Evolutionary conservation across 2,797 vertebrate species (phyloP), one percentile per base, ranked within the genome.

Genomic region (Mus spretus): DNA sequence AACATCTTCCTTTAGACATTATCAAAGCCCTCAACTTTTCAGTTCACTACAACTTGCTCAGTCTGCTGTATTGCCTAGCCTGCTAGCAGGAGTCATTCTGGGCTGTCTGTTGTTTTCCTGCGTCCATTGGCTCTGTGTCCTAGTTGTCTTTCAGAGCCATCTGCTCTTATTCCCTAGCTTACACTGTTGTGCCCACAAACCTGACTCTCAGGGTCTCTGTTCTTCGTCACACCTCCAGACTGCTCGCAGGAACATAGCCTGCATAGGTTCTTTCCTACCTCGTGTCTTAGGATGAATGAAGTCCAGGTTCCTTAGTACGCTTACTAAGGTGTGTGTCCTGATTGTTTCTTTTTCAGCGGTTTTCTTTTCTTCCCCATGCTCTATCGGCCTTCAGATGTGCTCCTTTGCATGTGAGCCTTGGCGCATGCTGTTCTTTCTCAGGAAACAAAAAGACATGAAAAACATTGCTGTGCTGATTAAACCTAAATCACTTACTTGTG

Each of bases 391-490:
- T 94, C 5, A 53, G 6, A 20, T 57, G 3, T 88, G 47, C 10
- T 80, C 17, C 91, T 63, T 83, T 94, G 85, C 59, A 6, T 72
- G 28, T 82, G 78, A 93, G 44, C 28, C 61, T 70, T 82, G 67
- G 77, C n/a, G 59, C 19, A 19, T 31, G 31, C 83, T 85, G 2
- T 61, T 85, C 28, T 96, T 93, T 57, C 44, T 63, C 37, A 65
- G 74, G 84, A 95, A 31, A 78, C 6, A 28, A 57, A 84, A 93
- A 79, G 75, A 94, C 44, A 79, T 74, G 82, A 88, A 89, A 47
- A 44, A 44, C 63, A 7, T 47, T 44, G 37, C 37, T 53, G 3
- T 77, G 15, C 57, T 57, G 15, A 91, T 84, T 95, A 91, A 93
- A 93, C 50, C 70, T 28, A 20, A 59, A 44, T 74, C 86, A 22